Conservation (phyloP, 2,888 invertebrate species). For the Acrobeloides nanus region DNA sequence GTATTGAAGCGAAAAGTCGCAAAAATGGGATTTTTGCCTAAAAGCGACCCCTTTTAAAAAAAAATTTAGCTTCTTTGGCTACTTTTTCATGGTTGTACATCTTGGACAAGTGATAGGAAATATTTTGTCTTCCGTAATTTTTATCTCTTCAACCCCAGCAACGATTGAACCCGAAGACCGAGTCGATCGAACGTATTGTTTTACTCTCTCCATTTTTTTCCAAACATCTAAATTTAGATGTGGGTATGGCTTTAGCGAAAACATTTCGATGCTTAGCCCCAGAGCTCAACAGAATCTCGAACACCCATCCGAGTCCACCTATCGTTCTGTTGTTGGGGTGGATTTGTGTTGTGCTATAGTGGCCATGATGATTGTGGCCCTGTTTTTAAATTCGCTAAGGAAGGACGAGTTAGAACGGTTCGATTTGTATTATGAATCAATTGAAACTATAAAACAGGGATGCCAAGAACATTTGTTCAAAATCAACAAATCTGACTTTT, state of each 20-base stretch:
- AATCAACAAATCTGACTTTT: no score
- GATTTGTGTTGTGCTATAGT: constrained; percentile 74
- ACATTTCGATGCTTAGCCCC: constrained; percentile 27
- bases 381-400: constrained; percentile 81
- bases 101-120: constrained; percentile 92
- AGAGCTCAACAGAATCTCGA: constrained; percentile 58
- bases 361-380: constrained; percentile 76
- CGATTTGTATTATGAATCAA: no score
- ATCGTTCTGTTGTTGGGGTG: constrained; percentile 25
- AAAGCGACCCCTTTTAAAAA: no score
- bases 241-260: constrained; percentile 42
- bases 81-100: constrained; percentile 96
- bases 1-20: no score
- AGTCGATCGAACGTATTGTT: constrained; percentile 34
- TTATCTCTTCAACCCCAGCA: constrained; percentile 36
- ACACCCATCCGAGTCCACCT: constrained; percentile 67
- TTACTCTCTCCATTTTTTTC: no score
- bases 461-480: no score
- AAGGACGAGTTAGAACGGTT: constrained; percentile 60
- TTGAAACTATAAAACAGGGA: no score
- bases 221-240: constrained; percentile 36
- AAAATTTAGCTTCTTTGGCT: constrained; percentile 72
- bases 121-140: constrained; percentile 71
- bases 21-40: no score
- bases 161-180: constrained; percentile 21